phyloP scores from a whole-genome alignment of 92 coral and sea anemone genomes.

The Phymanthus crucifer region DNA sequence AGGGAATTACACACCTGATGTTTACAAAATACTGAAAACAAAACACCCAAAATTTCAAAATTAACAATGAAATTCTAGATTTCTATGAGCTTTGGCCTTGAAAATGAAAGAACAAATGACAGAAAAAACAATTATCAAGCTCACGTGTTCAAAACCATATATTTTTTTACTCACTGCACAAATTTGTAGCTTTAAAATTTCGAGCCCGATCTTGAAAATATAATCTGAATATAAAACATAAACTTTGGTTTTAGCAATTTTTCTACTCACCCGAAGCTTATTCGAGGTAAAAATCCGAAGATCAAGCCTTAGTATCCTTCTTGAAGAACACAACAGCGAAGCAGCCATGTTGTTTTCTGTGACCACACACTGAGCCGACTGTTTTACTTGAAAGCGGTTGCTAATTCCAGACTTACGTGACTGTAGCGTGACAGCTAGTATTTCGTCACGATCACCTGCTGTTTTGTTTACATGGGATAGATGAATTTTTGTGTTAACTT shows the following conservation, averaged over 20 bases:
- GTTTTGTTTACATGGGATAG: neutral
- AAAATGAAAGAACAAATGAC: neutral
- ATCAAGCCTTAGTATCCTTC: neutral
- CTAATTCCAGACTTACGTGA: slow-evolving; percentile 33
- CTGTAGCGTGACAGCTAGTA: slow-evolving; percentile 22
- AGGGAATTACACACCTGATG: too few relatives aligned
- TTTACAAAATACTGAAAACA: neutral
- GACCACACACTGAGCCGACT: slow-evolving; percentile 21
- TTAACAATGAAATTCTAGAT: neutral
- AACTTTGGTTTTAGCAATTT: neutral
- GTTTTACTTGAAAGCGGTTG: slow-evolving; percentile 34
- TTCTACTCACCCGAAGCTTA: slow-evolving; percentile 13
- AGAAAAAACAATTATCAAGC: neutral
- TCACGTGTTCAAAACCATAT: neutral
- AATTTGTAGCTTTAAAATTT: neutral
- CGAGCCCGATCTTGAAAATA: neutral
- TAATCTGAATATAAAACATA: neutral
- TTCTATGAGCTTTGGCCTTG: neutral
- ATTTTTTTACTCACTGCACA: neutral
- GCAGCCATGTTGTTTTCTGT: slow-evolving; percentile 27
- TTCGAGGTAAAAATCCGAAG: slow-evolving; percentile 4
- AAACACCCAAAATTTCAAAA: neutral
- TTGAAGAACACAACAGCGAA: neutral
- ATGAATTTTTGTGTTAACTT: neutral
- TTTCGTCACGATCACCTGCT: slow-evolving; percentile 27